phyloP scores from a whole-genome alignment of 2,888 invertebrate species.

The Arenicola marina region DNA sequence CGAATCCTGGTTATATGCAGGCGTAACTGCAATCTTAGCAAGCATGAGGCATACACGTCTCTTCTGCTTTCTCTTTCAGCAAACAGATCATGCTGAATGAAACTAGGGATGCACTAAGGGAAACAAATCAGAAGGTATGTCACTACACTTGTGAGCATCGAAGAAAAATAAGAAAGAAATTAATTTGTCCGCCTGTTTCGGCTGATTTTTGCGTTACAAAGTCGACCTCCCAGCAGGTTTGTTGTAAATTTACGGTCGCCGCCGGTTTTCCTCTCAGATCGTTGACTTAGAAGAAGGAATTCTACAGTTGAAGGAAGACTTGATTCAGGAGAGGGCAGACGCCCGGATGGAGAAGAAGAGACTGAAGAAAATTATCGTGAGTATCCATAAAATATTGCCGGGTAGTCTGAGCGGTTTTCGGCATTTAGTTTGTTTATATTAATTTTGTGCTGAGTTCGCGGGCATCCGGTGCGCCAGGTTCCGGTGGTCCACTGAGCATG shows the following conservation, averaged over 20 bases:
- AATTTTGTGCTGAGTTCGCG: too few species aligned
- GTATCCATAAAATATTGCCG: constrained; percentile 21
- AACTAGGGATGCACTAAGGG: constrained; percentile 56
- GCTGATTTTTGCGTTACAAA: not conserved
- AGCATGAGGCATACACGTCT: too few species aligned
- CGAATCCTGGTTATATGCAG: too few species aligned
- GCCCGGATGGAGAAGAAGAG: constrained; percentile 56
- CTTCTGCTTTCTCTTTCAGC: constrained; percentile 32
- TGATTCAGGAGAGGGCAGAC: constrained; percentile 59
- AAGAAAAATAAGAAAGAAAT: not conserved
- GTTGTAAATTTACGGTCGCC: not conserved
- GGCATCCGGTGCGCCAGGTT: too few species aligned
- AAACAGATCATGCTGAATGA: constrained; percentile 60
- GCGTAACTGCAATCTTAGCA: too few species aligned
- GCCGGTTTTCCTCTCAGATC: constrained; percentile 51
- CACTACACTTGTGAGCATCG: not conserved
- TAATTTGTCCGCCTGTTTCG: not conserved
- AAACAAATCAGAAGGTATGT: constrained; percentile 57
- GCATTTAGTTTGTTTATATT: too few species aligned
- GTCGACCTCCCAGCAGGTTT: not conserved
- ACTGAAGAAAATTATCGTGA: constrained; percentile 54
- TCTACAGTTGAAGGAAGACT: constrained; percentile 57
- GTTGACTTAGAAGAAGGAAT: constrained; percentile 59
- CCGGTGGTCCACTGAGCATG: too few species aligned
- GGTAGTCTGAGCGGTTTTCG: too few species aligned